Evolutionary conservation across 1,140 invertebrate genomes (phyloP), one percentile per base, ranked within the genome.

Genomic region (Drosophila pectinifera): DNA sequence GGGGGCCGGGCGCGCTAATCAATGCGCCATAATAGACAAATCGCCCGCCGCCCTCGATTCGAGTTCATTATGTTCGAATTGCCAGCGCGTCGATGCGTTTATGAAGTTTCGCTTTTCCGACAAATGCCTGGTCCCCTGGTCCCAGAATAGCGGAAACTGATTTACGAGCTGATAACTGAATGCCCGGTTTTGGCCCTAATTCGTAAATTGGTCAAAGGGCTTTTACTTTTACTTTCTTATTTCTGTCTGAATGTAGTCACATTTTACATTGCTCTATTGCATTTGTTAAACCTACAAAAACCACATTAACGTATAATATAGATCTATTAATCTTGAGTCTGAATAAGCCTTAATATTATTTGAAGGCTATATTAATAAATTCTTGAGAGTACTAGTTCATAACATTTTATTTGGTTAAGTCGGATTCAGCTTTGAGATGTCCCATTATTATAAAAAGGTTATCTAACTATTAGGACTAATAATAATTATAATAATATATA

Each of bases 21-120:
- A 88, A 89, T 88, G 80, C 80, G 42, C 75, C 75, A 88, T 88
- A 86, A 86, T 86, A 86, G 82, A 86, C 82, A 86, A 88, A 86
- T 86, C 64, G 64, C 67, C 55, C 26, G 42, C 34, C 56, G 64
- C 58, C 49, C 58, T 46, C 41, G 31, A 42, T 36, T 42, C 26
- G 63, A 78, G 84, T 89, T 89, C 80, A 88, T 89, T 89, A 89
- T 51, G 76, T 28, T 77, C 22, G 42, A 48, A 78, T 56, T 86
- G 63, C 41, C 38, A 24, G 48, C 56, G 59, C 75, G 73, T 48
- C 56, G 82, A 86, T 83, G 79, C 83, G 59, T 86, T 88, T 88
- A 86, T 86, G 83, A 73, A 88, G 75, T 70, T 53, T 31, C 51
- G 28, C 46, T 45, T 28, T 64, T 48, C 20, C 26, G 18, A 3